phyloP scores from a whole-genome alignment of 2,113 vertebrate species.

The Sinocyclocheilus anophthalmus region DNA sequence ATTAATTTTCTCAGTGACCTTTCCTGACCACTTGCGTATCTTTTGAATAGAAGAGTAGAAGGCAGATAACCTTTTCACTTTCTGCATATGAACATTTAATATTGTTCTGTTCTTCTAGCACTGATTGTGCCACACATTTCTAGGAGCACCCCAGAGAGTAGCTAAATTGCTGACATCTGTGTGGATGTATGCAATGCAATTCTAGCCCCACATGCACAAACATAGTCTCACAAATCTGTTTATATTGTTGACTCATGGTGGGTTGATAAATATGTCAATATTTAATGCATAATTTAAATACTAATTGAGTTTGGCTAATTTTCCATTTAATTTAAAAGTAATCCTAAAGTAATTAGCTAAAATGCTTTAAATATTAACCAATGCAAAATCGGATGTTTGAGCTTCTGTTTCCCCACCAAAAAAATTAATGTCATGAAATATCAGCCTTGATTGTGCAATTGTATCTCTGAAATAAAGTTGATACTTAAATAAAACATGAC shows the following conservation, averaged over 20 bases:
- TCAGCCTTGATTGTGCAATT: no score
- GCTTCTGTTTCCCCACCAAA: no score
- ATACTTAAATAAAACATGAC: no score
- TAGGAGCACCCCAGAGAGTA: neutral
- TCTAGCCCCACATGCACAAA: neutral
- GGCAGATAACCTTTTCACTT: neutral
- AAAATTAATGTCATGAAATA: no score
- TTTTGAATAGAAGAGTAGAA: neutral
- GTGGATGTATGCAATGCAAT: neutral
- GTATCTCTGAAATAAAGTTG: no score
- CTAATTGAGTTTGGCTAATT: neutral
- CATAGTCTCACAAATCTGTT: neutral
- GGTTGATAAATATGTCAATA: neutral
- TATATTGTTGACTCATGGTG: neutral
- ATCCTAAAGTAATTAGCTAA: neutral
- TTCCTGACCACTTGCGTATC: neutral
- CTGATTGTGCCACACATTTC: neutral
- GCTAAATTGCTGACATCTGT: slow-evolving; percentile 1
- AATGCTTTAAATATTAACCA: neutral
- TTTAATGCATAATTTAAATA: neutral
- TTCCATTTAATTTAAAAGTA: neutral
- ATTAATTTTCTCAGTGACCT: slow-evolving; percentile 4
- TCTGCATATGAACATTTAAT: slow-evolving; percentile 6
- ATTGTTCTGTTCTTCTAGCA: neutral
- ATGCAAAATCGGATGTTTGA: no score